These are phyloP conservation scores for Drusus annulatus DNA, from an alignment of 1,140 invertebrate species.

Conservation along the genomic window DNA sequence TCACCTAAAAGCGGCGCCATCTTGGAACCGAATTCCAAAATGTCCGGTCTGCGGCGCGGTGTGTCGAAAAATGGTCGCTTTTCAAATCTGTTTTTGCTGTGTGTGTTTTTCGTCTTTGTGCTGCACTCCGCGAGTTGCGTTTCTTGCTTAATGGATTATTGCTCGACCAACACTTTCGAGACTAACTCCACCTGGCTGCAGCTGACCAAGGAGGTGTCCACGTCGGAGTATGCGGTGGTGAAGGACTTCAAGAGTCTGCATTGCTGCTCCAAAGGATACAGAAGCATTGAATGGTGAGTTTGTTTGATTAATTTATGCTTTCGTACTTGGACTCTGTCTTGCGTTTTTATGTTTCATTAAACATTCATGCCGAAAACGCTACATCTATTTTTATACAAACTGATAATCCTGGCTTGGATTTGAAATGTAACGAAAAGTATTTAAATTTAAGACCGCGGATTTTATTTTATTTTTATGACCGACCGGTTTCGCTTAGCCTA, in stretches of 20 bases:
- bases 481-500: too few relatives aligned
- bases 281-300: constrained; percentile 85
- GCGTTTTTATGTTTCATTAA: too few relatives aligned
- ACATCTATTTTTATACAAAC: too few relatives aligned
- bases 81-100: constrained; percentile 3
- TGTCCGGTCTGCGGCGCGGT: background rate
- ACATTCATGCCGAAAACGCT: too few relatives aligned
- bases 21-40: background rate
- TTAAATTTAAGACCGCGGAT: too few relatives aligned
- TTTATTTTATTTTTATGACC: too few relatives aligned
- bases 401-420: too few relatives aligned
- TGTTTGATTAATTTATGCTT: background rate
- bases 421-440: too few relatives aligned
- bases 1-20: background rate
- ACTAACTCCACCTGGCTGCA: constrained; percentile 72
- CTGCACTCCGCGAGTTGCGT: constrained; percentile 5
- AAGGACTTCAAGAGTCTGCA: constrained; percentile 82
- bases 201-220: constrained; percentile 80
- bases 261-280: constrained; percentile 81
- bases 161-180: constrained; percentile 65
- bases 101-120: background rate
- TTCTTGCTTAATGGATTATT: constrained; percentile 64
- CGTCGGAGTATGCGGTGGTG: constrained; percentile 77
- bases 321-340: too few relatives aligned
- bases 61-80: background rate